Percentiles rank a stretch among this genome's conserved stretches.
These are phyloP conservation scores for Pelagia noctiluca DNA, from an alignment of 30 jellyfish, hydroid and myxozoan species.

Conservation along the genomic window DNA sequence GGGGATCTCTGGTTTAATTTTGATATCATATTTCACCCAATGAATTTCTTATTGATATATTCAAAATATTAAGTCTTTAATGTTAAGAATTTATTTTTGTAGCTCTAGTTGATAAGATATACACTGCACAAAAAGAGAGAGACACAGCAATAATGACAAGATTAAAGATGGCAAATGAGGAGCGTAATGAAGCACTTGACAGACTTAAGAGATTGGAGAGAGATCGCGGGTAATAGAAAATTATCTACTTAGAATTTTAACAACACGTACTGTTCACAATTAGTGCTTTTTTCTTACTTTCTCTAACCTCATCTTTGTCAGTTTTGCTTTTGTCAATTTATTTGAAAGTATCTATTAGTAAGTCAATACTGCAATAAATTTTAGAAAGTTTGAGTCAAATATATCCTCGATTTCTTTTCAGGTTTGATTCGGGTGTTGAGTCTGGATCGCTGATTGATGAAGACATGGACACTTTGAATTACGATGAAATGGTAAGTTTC, in stretches of 20 bases:
- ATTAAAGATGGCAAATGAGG: constrained; percentile 83
- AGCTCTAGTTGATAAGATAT: constrained; percentile 93
- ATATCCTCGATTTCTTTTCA: constrained; percentile 9
- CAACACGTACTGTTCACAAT: no score
- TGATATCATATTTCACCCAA: no score
- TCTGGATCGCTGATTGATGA: constrained; percentile 80
- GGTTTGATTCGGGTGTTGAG: constrained; percentile 97
- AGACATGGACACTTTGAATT: constrained; percentile 63
- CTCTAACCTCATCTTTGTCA: no score
- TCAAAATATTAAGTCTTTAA: no score
- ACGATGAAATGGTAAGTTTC: constrained; percentile 73
- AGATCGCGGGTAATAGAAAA: constrained; percentile 86
- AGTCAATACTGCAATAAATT: no score
- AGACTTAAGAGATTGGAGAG: constrained; percentile 75
- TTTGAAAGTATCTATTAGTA: no score
- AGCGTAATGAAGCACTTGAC: constrained; percentile 76
- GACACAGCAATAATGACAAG: constrained; percentile 91
- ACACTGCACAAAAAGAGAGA: constrained; percentile 96
- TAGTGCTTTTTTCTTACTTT: no score
- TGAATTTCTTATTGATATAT: no score
- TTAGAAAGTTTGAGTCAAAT: no score
- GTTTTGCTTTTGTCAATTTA: neutral
- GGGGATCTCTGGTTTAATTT: no score
- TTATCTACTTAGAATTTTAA: no score
- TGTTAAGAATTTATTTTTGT: no score